These are phyloP conservation scores for Troides helena DNA, from an alignment of 2,888 invertebrate species.

Conservation along the genomic window DNA sequence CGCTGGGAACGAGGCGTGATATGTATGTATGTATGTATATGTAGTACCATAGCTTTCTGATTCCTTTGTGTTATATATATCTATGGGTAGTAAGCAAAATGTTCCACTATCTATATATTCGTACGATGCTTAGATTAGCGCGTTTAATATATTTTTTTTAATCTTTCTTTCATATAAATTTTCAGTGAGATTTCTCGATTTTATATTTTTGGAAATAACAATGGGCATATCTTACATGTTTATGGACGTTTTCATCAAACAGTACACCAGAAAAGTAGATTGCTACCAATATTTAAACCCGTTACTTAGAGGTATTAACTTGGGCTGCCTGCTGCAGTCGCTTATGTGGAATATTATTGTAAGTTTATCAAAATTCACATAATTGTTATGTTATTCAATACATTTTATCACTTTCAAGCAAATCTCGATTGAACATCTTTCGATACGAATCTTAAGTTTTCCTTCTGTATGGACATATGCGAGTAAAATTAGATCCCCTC, in stretches of 20 bases:
- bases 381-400: background rate
- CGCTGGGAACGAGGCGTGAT: too few species aligned
- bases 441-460: too few species aligned
- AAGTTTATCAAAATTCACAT: slow-evolving; percentile 36
- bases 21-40: too few species aligned
- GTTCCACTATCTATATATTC: too few species aligned
- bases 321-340: slow-evolving; percentile 54
- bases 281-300: slow-evolving; percentile 53
- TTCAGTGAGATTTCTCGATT: slow-evolving; percentile 56
- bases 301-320: slow-evolving; percentile 54
- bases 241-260: slow-evolving; percentile 65
- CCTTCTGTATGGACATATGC: too few species aligned
- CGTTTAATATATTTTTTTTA: background rate
- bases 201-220: slow-evolving; percentile 46
- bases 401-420: too few species aligned
- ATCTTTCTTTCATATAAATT: slow-evolving; percentile 31
- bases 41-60: too few species aligned
- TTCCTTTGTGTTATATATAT: too few species aligned
- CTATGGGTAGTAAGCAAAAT: too few species aligned
- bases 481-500: too few species aligned
- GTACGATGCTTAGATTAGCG: too few species aligned
- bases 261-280: slow-evolving; percentile 56
- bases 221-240: slow-evolving; percentile 61
- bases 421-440: too few species aligned
- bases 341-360: slow-evolving; percentile 52